phyloP scores from a whole-genome alignment of 2,113 vertebrate species.

The Takifugu bimaculatus region DNA sequence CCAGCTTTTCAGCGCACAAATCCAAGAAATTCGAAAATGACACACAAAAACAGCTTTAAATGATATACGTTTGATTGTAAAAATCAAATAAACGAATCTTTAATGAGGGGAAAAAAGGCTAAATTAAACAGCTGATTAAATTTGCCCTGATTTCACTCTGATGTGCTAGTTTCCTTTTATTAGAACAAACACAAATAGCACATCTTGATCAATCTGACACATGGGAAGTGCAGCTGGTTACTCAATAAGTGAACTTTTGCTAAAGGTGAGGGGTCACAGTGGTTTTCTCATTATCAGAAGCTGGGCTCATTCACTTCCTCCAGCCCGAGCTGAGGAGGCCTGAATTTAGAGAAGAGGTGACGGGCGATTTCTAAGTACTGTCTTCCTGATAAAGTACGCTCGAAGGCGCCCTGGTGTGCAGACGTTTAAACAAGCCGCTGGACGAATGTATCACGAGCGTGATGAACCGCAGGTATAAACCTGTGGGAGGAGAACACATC shows the following conservation, averaged over 20 bases:
- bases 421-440: constrained; percentile 63
- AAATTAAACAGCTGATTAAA: not conserved
- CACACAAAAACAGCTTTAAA: too few species aligned
- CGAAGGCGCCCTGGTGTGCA: constrained; percentile 45
- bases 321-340: constrained; percentile 28
- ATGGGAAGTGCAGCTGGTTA: constrained; percentile 25
- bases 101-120: not conserved
- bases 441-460: constrained; percentile 60
- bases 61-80: too few species aligned
- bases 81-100: not conserved
- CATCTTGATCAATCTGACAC: constrained; percentile 1
- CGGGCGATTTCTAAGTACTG: constrained; percentile 62
- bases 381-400: constrained; percentile 66
- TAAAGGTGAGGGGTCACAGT: constrained; percentile 34
- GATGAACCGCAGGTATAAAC: constrained; percentile 76
- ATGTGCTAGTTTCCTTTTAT: not conserved
- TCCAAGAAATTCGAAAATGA: not conserved
- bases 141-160: not conserved
- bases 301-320: constrained; percentile 53
- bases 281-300: constrained; percentile 66
- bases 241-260: constrained; percentile 44
- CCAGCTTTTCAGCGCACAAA: constrained; percentile 5
- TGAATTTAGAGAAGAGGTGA: constrained; percentile 28
- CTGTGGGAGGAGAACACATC: constrained; percentile 48
- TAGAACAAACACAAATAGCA: constrained; percentile 9